These are phyloP conservation scores for Sinocyclocheilus anophthalmus DNA, from an alignment of 2,113 vertebrate species.

Conservation along the genomic window DNA sequence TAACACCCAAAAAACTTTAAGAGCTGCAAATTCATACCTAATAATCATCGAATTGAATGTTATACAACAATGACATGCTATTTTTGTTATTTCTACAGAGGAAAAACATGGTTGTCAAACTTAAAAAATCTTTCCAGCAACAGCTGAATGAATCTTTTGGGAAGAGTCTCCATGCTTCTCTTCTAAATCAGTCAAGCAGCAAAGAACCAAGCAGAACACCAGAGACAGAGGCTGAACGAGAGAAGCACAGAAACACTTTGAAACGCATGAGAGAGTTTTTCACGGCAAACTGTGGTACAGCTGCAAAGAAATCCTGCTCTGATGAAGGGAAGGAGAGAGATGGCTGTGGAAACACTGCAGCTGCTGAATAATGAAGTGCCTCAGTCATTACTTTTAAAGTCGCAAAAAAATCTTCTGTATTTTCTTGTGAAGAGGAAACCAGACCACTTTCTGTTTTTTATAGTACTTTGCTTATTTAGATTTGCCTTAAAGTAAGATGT, in stretches of 20 bases:
- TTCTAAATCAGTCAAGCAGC: conserved; percentile 35
- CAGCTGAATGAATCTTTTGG: conserved; percentile 52
- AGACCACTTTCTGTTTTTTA: neutral
- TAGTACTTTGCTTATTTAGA: neutral
- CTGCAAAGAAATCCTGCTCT: conserved; percentile 35
- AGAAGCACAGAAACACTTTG: conserved; percentile 44
- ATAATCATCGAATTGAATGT: neutral
- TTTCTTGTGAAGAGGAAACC: neutral
- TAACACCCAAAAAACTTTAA: neutral
- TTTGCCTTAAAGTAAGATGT: neutral
- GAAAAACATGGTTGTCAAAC: conserved; percentile 18
- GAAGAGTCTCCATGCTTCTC: conserved; percentile 53
- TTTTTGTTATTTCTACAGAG: conserved; percentile 39
- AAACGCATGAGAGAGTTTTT: conserved; percentile 48
- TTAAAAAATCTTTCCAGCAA: conserved; percentile 55
- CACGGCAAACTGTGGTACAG: neutral
- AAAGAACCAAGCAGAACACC: too few relatives aligned
- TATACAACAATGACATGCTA: neutral
- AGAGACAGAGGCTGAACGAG: neutral
- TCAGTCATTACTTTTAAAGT: neutral
- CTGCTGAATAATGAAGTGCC: neutral
- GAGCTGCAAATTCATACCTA: neutral
- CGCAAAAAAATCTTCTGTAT: neutral
- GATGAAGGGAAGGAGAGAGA: neutral
- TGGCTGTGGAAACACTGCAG: neutral